phyloP scores from a whole-genome alignment of 1,140 invertebrate genomes.

The Triops longicaudatus region DNA sequence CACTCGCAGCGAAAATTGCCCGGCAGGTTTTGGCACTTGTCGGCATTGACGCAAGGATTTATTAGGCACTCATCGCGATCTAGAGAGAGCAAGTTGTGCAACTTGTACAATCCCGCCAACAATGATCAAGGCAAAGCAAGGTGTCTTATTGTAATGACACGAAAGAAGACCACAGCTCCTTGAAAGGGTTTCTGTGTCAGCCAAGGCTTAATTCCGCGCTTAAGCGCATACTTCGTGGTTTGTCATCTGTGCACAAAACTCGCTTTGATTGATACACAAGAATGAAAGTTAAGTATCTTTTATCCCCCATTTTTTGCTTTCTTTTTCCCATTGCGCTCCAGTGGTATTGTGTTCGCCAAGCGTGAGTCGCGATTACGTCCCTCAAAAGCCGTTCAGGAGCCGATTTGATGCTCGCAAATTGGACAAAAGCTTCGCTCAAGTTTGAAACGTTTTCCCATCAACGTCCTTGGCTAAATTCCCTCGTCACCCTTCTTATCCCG shows the following conservation, averaged over 20 bases:
- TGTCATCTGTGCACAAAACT: not conserved
- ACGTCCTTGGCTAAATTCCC: not conserved
- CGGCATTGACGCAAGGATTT: constrained; percentile 69
- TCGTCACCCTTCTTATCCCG: not conserved
- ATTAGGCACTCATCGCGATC: constrained; percentile 44
- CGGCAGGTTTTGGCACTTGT: constrained; percentile 65
- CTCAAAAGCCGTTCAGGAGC: not conserved
- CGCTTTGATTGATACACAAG: not conserved
- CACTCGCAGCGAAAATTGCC: constrained; percentile 73
- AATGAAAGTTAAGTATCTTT: not conserved
- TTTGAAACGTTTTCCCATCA: not conserved
- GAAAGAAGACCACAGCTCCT: not conserved
- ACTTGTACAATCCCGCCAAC: not conserved
- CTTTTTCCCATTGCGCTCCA: not conserved
- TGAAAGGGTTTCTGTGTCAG: constrained; percentile 2
- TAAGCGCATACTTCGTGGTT: not conserved
- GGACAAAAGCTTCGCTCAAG: not conserved
- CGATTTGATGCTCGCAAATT: not conserved
- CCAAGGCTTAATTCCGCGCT: not conserved
- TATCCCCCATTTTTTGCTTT: too few species aligned
- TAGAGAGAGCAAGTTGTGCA: constrained; percentile 31
- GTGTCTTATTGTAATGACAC: not conserved
- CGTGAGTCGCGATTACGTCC: not conserved
- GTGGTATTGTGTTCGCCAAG: not conserved
- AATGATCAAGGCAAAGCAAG: not conserved